Base-by-base conservation (phyloP, 35 echinoderm and acorn worm genomes). In the Lytechinus variegatus region DNA sequence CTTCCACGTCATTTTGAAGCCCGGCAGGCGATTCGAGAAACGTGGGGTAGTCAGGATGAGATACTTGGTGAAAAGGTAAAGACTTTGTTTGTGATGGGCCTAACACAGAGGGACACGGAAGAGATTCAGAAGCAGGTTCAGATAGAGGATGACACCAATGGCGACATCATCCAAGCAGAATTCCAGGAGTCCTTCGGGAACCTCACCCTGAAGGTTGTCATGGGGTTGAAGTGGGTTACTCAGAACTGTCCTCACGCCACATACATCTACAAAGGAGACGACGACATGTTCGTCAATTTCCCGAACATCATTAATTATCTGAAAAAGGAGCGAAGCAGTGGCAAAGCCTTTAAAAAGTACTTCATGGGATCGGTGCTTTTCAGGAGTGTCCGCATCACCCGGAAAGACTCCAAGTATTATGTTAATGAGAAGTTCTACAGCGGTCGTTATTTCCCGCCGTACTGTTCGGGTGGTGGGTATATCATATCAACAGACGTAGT, bases 251-350 rank as follows among this genome's bases (percentile, higher is more conserved):
- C 86, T 8, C 95, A 97, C 90, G 97, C 97, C 27, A 96, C 91
- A 51, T 99, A 97, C 95, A 92, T 99, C 72, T 97, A 97, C 87
- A 99, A 99, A 96, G 98, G 97, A 3, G 98, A 99, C 86, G 98
- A 99, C 91, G 98, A 99, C 93, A 97, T 98, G 96, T 98, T 97
- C 54, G 96, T 99, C 58, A 99, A 99, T 54, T 99, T 96, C 93
- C 92, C 97, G 8, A 96, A 96, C 87, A 99, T 99, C 86, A 94
- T 99, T 8, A 92, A 89, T 56, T 87, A 97, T 54, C 91, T 99
- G 19, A 86, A 94, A 27, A 95, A 96, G 28, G 19, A 87, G 8
- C 56, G 96, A 51, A 53, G 86, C 58, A 95, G 95, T 27, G 98
- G 97, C 7, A 53, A 95, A 61, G 96, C 97, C 10, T 86, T 95